Evolutionary conservation across 2,888 invertebrate genomes (phyloP), one percentile per base, ranked within the genome.

Genomic region (Crocallis elinguaria): DNA sequence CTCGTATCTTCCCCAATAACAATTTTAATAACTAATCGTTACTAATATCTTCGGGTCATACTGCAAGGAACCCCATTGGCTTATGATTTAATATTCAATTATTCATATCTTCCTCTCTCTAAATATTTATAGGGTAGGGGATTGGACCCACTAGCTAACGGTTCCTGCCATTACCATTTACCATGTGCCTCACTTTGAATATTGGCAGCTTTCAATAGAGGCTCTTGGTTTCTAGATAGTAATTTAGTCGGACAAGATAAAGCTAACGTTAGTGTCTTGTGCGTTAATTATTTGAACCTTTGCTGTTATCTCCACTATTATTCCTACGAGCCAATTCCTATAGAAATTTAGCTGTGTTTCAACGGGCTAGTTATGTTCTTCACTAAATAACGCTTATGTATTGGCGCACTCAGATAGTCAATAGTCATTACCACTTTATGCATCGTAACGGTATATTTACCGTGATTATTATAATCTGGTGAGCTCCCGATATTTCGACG

Each of bases 81-180:
- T 27, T 33, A 39, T 38, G 48, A 43, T 48, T 43, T 49, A 49
- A 32, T 44, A 51, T 46, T 52, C 45, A 52, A 49, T 52, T 42
- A 51, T 54, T 55, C 36, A 49, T 53, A 55, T 45, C 44, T 14
- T 30, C 33, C 37, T 37, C 44, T 35, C 45, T 30, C 49, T 53
- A 48, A 53, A 60, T 56, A 60, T 60, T 49, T 56, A 48, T 60
- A 44, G 35, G 50, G 44, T 29, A 21, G 38, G 48, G 32, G 50
- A 53, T 46, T 32, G 46, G 33, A 37, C 41, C 48, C 37, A 19
- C 33, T 41, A 14, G 37, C 39, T 42, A 41, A 46, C 50, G 41
- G 41, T 42, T 49, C 32, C 41, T 48, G 36, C 42, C 44, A 53
- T 50, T 53, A 50, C 30, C 53, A 56, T 56, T 52, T 48, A 48